Base-by-base conservation (phyloP, 2,113 vertebrate species). In the Ursus arctos region DNA sequence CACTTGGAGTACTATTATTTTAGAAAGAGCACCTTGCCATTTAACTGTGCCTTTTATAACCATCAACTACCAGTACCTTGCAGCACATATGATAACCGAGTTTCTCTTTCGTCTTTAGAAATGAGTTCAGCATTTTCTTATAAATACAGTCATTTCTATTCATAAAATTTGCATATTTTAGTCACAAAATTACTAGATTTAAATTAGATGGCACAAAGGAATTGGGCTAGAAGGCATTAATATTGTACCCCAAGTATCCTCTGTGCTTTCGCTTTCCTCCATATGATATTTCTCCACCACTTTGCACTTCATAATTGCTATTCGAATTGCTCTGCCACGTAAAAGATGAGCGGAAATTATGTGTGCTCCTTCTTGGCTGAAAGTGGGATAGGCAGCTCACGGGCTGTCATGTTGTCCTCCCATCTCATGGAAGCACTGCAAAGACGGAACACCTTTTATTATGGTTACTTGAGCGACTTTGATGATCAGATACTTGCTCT, bases 401-500 rank as follows among this genome's bases (percentile, higher is more conserved):
- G 26, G 19, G 3, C 59, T 81, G 11, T 6, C 53, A 31, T 33
- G 21, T 9, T 16, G 6, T 81, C 26, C 59, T 33, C 19, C 36
- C 8, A 0, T 28, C 10, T 51, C 3, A 15, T 4, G 7, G 43
- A 83, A 63, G 6, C n/a, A 15, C 5, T n/a, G 1, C 11, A 43
- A 6, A 49, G 21, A 86, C 10, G 5, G 51, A 65, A 2, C 7
- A 24, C n/a, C 31, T 71, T 22, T 83, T 69, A 72, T 84, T 49
- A 6, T 10, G 36, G 2, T 67, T 28, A 61, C 15, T 11, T 26
- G 13, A 83, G 6, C 40, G 40, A 14, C 31, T 49, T 6, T 28
- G 7, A 2, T 43, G 7, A 72, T 59, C 15, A 57, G n/a, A 4
- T 59, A 55, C 4, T 79, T 61, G 0, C 2, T 74, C 6, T 4